Evolutionary conservation across 2,113 vertebrate genomes (phyloP), one percentile per base, ranked within the genome.

Genomic region (Anser brachyrhynchus): DNA sequence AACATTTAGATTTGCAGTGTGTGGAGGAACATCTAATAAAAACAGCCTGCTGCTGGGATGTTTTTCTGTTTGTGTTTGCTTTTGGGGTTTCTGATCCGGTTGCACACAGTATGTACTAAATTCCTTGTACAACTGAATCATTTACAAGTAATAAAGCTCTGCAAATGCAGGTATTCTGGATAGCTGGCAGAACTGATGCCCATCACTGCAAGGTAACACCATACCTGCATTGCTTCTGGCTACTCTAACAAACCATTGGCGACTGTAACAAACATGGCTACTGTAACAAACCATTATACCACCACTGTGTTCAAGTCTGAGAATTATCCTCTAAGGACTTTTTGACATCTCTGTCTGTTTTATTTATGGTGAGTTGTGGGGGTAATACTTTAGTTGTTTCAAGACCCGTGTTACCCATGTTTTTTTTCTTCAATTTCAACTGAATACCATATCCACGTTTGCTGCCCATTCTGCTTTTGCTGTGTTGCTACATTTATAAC

Each of bases 31-130:
- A 22, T 39, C 3, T n/a, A 70, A 26, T 61, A 35, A 78, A 87
- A 82, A 20, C 23, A 70, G 62, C 58, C 39, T 65, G 70, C 74
- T 89, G 49, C 61, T 87, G 77, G 17, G 57, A 39, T 72, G 11
- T 61, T 79, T 79, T 81, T 94, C 73, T 86, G 25, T 84, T 83
- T 76, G 52, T 90, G 76, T 80, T 84, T 86, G 70, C 26, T 52
- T 90, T 69, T 35, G 37, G 29, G 4, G 8, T 26, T 55, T 23
- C 69, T 70, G 79, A 39, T 86, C 78, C 64, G n/a, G 29, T 72
- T 92, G 49, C 23, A 23, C 0, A 10, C 70, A 61, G 29, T 8
- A 15, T 70, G 21, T 64, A 39, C 80, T 84, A 61, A 91, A 84
- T 77, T 72, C 39, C 10, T 0, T 57, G 33, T 78, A 72, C 74